Percentiles rank a stretch among this genome's conserved stretches.
Evolutionary conservation across 2,113 vertebrate genomes (phyloP).

Genomic region (Cyprinus carpio): DNA sequence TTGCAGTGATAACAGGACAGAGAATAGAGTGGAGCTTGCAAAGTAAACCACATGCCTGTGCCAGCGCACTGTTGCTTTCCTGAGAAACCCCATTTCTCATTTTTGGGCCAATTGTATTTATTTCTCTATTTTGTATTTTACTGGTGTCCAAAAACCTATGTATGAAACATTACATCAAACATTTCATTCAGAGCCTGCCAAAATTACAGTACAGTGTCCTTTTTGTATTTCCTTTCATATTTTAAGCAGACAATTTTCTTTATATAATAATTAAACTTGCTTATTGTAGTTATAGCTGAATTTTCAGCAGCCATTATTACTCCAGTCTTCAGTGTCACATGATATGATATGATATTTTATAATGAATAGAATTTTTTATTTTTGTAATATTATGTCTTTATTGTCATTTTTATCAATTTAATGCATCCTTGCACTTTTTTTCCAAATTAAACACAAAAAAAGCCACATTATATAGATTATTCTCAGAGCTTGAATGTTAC

Average conservation of each 20-base stretch:
- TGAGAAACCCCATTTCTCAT: not conserved
- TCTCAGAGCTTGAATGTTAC: not conserved
- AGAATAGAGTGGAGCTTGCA: constrained; percentile 20
- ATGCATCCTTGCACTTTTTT: not conserved
- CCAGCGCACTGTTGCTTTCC: not conserved
- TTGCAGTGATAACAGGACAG: constrained; percentile 40
- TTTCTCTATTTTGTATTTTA: not conserved
- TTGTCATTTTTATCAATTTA: not conserved
- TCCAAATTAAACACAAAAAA: too few species aligned
- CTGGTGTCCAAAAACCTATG: not conserved
- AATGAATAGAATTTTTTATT: not conserved
- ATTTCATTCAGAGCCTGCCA: not conserved
- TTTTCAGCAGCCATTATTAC: not conserved
- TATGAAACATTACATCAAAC: not conserved
- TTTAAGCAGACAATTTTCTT: not conserved
- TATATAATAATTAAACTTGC: not conserved
- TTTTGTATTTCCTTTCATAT: not conserved
- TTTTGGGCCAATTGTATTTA: not conserved
- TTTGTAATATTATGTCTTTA: not conserved
- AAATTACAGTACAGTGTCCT: not conserved
- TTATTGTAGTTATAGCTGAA: not conserved
- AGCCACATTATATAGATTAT: not conserved
- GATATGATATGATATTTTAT: not conserved
- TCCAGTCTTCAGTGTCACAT: not conserved
- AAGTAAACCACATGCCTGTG: constrained; percentile 23